Percentiles rank a stretch among this genome's conserved stretches.
These are phyloP conservation scores for Enteromius fasciolatus DNA, from an alignment of 2,797 vertebrate species.

Conservation along the genomic window DNA sequence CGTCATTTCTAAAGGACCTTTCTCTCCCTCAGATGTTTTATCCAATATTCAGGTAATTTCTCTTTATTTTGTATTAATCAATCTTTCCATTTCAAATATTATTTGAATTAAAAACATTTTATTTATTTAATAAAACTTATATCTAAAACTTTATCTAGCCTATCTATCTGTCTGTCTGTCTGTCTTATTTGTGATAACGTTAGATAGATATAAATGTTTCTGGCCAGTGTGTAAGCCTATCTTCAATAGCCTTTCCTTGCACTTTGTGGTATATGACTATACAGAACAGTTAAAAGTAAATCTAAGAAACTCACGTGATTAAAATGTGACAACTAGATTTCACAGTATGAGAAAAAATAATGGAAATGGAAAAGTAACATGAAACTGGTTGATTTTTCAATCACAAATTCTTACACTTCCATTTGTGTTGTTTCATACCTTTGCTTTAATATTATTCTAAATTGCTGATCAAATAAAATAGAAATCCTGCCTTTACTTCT, in stretches of 20 bases:
- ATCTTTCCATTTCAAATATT: neutral
- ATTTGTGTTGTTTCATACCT: neutral
- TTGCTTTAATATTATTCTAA: neutral
- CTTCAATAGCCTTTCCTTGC: neutral
- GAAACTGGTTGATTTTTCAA: neutral
- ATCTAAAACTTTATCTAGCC: no score
- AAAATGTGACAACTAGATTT: neutral
- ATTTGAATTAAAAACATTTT: neutral
- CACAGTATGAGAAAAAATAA: neutral
- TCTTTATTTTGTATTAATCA: neutral
- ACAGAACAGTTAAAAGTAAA: neutral
- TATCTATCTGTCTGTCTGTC: no score
- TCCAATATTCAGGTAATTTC: neutral
- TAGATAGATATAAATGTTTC: neutral
- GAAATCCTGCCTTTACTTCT: neutral
- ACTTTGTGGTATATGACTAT: neutral
- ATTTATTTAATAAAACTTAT: neutral
- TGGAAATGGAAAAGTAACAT: neutral
- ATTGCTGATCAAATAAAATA: neutral
- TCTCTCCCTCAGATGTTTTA: neutral
- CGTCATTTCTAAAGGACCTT: neutral
- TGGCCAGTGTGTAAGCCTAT: neutral
- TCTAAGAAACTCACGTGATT: neutral
- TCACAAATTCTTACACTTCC: neutral
- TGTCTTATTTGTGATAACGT: no score